Percentiles rank a stretch among this genome's conserved stretches.
Conservation (phyloP, 2,888 invertebrate genomes). For the Hetaerina titia region DNA sequence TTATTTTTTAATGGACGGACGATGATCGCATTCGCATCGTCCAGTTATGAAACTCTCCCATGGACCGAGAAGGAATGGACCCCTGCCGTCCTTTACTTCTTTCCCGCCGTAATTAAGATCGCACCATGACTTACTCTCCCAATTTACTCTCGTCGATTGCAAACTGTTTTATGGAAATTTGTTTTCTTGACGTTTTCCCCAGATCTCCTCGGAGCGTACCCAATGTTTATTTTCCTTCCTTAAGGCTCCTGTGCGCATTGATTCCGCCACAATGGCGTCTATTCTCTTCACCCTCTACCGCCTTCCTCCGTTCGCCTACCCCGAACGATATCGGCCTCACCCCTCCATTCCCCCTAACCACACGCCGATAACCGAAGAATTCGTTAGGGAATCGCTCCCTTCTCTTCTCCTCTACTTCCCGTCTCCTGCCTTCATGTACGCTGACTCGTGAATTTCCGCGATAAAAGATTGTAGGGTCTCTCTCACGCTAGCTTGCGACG, state of each 20-base stretch:
- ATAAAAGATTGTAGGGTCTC: neutral
- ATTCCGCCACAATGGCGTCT: neutral
- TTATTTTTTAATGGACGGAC: slow-evolving; percentile 16
- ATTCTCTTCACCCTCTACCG: too few relatives aligned
- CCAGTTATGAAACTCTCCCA: neutral
- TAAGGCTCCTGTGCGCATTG: too few relatives aligned
- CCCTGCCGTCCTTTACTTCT: neutral
- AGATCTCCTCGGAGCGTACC: neutral
- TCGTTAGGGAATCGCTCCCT: neutral
- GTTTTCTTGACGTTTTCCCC: neutral
- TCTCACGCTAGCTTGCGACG: neutral
- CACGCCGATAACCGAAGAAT: neutral
- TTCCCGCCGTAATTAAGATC: neutral
- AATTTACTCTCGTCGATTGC: neutral
- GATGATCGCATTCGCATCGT: neutral
- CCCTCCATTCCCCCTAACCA: neutral
- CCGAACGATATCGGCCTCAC: too few relatives aligned
- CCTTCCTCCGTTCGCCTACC: too few relatives aligned
- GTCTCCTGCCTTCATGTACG: neutral
- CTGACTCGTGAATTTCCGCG: neutral
- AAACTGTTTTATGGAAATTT: neutral
- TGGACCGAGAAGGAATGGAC: neutral
- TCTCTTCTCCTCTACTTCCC: neutral
- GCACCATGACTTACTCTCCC: neutral
- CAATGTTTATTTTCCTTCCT: neutral